phyloP scores from a whole-genome alignment of 2,888 invertebrate species.

The Stegophylla sp. region DNA sequence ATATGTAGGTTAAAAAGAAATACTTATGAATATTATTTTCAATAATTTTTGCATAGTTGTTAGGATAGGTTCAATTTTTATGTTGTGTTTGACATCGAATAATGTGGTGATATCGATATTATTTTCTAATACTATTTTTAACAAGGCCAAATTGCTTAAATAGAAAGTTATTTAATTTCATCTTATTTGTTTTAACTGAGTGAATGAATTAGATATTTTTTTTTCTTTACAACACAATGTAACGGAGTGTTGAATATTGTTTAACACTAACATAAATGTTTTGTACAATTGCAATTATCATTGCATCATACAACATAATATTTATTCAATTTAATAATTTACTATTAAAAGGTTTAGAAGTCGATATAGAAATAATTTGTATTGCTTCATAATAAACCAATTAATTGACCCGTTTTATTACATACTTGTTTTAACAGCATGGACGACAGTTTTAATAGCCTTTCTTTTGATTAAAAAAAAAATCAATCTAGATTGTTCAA shows the following conservation, averaged over 20 bases:
- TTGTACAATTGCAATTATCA: background rate
- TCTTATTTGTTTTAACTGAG: slow-evolving; percentile 28
- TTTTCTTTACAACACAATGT: background rate
- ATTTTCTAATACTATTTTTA: slow-evolving; percentile 24
- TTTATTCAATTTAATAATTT: background rate
- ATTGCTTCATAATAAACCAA: background rate
- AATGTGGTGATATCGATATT: background rate
- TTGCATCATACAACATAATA: background rate
- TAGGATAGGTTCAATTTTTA: no score
- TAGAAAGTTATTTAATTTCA: slow-evolving; percentile 24
- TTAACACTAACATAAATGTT: background rate
- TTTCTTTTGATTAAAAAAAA: background rate
- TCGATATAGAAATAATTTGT: background rate
- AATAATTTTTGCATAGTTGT: no score
- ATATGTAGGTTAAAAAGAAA: no score
- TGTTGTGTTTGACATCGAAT: background rate
- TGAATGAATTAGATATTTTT: background rate
- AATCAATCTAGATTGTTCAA: no score
- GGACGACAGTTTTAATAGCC: background rate
- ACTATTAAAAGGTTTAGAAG: background rate
- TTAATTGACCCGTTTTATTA: background rate
- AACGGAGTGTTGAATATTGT: background rate
- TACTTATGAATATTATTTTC: no score
- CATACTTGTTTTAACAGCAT: background rate
- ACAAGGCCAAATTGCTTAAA: slow-evolving; percentile 23